Conservation (phyloP, 1,140 invertebrate species). For the Atopsyche davidsoni region DNA sequence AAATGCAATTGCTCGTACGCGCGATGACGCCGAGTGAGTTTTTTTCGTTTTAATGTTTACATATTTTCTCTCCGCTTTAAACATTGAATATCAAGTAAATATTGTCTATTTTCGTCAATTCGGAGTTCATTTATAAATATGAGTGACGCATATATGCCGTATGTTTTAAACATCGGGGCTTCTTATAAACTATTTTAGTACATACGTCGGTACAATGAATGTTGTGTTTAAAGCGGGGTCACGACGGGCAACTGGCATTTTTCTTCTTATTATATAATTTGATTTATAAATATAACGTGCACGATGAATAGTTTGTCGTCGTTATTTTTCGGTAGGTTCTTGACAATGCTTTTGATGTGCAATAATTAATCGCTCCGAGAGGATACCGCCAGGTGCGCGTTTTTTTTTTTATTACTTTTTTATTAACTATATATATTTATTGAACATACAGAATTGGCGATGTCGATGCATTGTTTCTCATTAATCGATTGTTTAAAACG, state of each 20-base stretch:
- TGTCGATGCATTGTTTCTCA: too few species aligned
- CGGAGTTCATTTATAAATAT: conserved; percentile 20
- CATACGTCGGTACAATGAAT: conserved; percentile 16
- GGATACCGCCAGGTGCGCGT: too few species aligned
- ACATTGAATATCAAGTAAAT: neutral
- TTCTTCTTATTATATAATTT: neutral
- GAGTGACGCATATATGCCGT: conserved; percentile 19
- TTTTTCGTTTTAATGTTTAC: conserved; percentile 1
- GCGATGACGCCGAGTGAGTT: neutral
- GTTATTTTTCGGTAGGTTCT: neutral
- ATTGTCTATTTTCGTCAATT: conserved; percentile 8
- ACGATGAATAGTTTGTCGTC: conserved; percentile 7
- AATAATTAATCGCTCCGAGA: neutral
- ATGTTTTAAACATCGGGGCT: conserved; percentile 21
- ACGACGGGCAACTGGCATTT: neutral
- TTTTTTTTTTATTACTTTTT: too few species aligned
- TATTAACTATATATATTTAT: too few species aligned
- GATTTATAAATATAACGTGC: neutral
- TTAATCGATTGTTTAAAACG: too few species aligned
- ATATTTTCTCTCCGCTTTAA: conserved; percentile 1
- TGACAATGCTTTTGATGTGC: neutral
- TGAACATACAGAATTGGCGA: too few species aligned
- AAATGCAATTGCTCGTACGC: neutral
- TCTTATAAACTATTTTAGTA: conserved; percentile 25
- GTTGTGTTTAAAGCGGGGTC: conserved; percentile 13